Percentiles rank a stretch among this genome's conserved stretches.
phyloP scores from a whole-genome alignment of 2,113 vertebrate genomes.

The Corynorhinus townsendii region DNA sequence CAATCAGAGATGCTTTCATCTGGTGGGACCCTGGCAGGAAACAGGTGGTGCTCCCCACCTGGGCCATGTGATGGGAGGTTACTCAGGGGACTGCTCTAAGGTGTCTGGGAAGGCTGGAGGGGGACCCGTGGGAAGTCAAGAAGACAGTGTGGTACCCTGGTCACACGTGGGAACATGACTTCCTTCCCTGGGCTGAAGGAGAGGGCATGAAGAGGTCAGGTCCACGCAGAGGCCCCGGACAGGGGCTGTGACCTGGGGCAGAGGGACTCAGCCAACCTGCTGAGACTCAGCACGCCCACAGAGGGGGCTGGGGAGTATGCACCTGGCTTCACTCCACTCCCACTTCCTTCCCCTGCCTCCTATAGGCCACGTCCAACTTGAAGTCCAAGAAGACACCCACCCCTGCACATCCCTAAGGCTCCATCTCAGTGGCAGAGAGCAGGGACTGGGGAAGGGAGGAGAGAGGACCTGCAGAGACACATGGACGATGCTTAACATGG shows the following conservation, averaged over 20 bases:
- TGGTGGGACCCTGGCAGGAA: not conserved
- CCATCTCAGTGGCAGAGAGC: not conserved
- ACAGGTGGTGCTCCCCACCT: not conserved
- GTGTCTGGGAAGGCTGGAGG: not conserved
- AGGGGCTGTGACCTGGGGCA: not conserved
- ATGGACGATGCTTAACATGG: not conserved
- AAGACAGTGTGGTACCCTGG: accelerated
- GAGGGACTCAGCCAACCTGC: not conserved
- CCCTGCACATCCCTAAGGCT: not conserved
- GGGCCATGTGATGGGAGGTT: not conserved
- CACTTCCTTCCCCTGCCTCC: not conserved
- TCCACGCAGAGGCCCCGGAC: not conserved
- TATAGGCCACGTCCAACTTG: not conserved
- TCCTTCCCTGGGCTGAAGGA: not conserved
- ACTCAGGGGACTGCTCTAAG: not conserved
- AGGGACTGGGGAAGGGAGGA: not conserved
- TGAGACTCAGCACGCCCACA: not conserved
- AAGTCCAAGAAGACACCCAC: not conserved
- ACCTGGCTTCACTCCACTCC: not conserved
- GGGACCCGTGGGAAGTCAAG: not conserved
- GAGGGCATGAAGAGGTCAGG: not conserved
- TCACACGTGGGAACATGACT: not conserved
- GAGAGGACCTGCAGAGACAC: too few species aligned
- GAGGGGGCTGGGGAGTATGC: not conserved
- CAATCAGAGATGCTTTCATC: too few species aligned